These are phyloP conservation scores for Colletes gigas DNA, from an alignment of 1,140 invertebrate species.

Conservation along the genomic window DNA sequence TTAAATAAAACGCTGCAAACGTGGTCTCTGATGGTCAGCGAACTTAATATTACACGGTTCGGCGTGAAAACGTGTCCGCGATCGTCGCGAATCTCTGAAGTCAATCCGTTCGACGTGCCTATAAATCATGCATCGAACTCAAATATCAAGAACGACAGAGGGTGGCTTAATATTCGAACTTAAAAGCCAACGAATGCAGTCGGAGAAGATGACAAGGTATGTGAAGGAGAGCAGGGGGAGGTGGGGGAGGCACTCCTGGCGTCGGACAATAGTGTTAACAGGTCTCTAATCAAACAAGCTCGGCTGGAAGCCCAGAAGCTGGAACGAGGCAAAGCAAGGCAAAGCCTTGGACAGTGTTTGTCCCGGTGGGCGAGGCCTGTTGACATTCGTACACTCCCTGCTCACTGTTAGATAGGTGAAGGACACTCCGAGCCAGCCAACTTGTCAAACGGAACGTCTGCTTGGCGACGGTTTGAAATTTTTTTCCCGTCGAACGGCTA, in stretches of 20 bases:
- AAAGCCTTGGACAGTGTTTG: slow-evolving; percentile 65
- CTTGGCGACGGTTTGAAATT: slow-evolving; percentile 22
- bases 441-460: slow-evolving; percentile 40
- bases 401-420: slow-evolving; percentile 58
- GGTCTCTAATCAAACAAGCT: slow-evolving; percentile 59
- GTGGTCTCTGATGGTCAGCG: too few species aligned
- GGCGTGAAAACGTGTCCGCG: too few species aligned
- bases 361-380: slow-evolving; percentile 53
- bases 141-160: neutral
- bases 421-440: slow-evolving; percentile 23
- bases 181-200: neutral
- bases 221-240: neutral
- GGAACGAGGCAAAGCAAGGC: slow-evolving; percentile 38
- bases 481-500: neutral
- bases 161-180: slow-evolving; percentile 3
- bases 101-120: neutral
- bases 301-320: slow-evolving; percentile 50
- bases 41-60: too few species aligned
- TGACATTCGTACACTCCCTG: slow-evolving; percentile 64
- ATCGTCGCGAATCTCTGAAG: neutral
- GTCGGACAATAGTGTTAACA: slow-evolving; percentile 53
- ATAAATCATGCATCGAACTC: neutral
- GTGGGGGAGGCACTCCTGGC: slow-evolving; percentile 23
- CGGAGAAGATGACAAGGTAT: too few species aligned
- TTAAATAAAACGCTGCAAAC: too few species aligned